Percentiles rank a stretch among this genome's conserved stretches.
phyloP scores from a whole-genome alignment of 2,797 vertebrate genomes.

The Trematomus bernacchii region DNA sequence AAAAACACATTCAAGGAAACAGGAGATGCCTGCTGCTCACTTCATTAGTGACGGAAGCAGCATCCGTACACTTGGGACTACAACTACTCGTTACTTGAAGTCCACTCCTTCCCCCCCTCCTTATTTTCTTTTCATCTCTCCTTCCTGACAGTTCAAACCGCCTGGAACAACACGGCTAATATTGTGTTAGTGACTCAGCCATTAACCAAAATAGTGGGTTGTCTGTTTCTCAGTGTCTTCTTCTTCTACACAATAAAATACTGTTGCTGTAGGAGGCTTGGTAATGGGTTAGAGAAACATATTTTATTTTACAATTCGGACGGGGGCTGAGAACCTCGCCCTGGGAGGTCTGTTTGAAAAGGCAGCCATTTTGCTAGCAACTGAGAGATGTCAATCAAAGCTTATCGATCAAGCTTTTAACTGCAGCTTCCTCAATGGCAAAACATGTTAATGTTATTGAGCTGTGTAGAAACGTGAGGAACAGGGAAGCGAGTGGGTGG shows the following conservation, averaged over 20 bases:
- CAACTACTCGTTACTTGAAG: constrained; percentile 45
- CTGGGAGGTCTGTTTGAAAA: constrained; percentile 65
- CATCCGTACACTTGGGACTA: constrained; percentile 44
- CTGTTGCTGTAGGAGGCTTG: constrained; percentile 58
- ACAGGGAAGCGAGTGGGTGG: constrained; percentile 60
- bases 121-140: constrained; percentile 56
- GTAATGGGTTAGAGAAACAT: constrained; percentile 46
- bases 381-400: constrained; percentile 80
- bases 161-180: constrained; percentile 71
- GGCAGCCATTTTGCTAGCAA: constrained; percentile 74
- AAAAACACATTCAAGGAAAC: constrained; percentile 68
- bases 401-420: constrained; percentile 74
- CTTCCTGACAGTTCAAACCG: constrained; percentile 64
- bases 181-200: constrained; percentile 79
- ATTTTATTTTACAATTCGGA: constrained; percentile 57
- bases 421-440: constrained; percentile 64
- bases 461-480: constrained; percentile 55
- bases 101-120: constrained; percentile 8
- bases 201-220: constrained; percentile 75
- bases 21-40: constrained; percentile 46
- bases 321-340: constrained; percentile 54
- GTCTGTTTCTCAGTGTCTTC: constrained; percentile 46
- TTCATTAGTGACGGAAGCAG: constrained; percentile 50
- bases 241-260: constrained; percentile 51
- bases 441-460: constrained; percentile 84